phyloP scores from a whole-genome alignment of 2,888 invertebrate genomes.

The Metallyticus violacea region DNA sequence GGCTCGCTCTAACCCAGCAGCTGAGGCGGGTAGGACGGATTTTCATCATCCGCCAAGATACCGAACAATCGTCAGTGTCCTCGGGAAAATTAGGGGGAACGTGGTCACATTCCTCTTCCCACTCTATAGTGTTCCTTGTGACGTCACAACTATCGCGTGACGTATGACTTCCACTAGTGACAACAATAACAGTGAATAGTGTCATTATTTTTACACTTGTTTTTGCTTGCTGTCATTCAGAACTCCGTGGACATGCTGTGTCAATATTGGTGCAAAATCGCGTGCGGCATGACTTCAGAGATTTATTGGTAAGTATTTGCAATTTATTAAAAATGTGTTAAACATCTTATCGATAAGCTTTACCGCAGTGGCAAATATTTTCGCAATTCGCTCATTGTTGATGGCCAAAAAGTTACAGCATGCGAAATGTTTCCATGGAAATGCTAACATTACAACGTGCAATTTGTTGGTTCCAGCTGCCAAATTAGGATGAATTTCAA shows the following conservation, averaged over 20 bases:
- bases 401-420: not conserved
- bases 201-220: no score
- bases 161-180: not conserved
- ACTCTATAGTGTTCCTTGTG: no score
- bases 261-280: not conserved
- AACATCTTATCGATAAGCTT: no score
- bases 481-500: no score
- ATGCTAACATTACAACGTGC: no score
- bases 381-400: not conserved
- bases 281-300: not conserved
- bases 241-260: not conserved
- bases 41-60: conserved; percentile 27
- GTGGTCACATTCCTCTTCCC: no score
- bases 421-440: not conserved
- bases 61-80: conserved; percentile 3
- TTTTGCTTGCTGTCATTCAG: no score
- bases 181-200: not conserved
- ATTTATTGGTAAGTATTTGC: not conserved
- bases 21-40: conserved; percentile 27
- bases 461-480: no score
- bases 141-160: not conserved
- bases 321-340: no score
- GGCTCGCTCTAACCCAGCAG: conserved; percentile 37
- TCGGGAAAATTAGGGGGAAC: not conserved
- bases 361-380: no score